Evolutionary conservation across 2,797 vertebrate species (phyloP).

Genomic region (Helarctos malayanus): DNA sequence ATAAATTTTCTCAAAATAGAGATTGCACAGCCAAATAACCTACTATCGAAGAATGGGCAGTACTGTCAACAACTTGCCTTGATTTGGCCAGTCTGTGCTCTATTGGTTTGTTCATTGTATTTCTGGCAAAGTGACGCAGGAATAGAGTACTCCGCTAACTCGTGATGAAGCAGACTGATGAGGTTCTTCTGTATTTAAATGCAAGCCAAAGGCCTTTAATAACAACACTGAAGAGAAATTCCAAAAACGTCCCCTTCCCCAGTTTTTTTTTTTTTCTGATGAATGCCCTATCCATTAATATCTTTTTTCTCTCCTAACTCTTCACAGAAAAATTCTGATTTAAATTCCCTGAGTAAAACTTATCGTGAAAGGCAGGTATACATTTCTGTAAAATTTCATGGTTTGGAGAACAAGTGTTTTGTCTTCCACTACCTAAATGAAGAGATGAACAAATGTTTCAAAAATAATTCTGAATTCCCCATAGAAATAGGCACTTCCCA

Average conservation of each 20-base stretch:
- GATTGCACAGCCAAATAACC: background rate
- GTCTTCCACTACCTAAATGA: background rate
- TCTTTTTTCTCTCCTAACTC: background rate
- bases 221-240: background rate
- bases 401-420: background rate
- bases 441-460: background rate
- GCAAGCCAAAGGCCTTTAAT: background rate
- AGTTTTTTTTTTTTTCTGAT: background rate
- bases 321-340: background rate
- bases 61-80: background rate
- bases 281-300: background rate
- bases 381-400: background rate
- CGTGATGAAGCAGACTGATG: background rate
- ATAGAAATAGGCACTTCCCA: background rate
- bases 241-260: background rate
- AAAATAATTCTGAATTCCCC: slow-evolving; percentile 13
- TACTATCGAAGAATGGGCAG: background rate
- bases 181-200: background rate
- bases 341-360: background rate
- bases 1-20: background rate
- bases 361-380: background rate
- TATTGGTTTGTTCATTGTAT: background rate
- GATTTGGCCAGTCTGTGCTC: background rate
- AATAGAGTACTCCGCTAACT: background rate
- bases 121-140: background rate